Evolutionary conservation across 2,113 vertebrate species (phyloP), one percentile per base, ranked within the genome.

Genomic region (Brienomyrus longianalis): DNA sequence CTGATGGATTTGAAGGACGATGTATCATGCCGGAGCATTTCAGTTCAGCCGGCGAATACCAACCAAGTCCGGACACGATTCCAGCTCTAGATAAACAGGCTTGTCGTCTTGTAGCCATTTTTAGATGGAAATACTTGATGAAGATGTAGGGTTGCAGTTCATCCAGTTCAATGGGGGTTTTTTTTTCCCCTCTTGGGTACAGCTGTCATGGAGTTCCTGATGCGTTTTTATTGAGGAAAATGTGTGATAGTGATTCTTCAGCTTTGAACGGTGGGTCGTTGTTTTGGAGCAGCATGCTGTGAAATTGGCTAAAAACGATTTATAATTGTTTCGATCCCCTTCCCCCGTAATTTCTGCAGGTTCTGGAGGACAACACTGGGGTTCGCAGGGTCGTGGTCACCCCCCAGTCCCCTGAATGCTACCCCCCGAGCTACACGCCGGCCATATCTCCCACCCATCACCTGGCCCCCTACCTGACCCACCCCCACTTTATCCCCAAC

Each of bases 301-400:
- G n/a, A 31, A 52, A 52, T 77, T 83, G 3, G 35, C 11, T 17
- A 70, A 23, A 70, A 21, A 47, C 13, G 11, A 35, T 45, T 17
- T 62, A 10, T 48, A 43, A 86, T 86, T 10, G 86, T 87, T 52
- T 66, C 62, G 3, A 31, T 5, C n/a, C 62, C 27, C 62, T 13
- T 9, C 88, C 3, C 35, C 50, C 39, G 15, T 45, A 6, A n/a
- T 89, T 23, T 66, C 85, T 91, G 0, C 91, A 99, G 98, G 98
- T 99, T 93, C 96, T 99, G 92, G 98, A 99, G 94, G 98, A 99
- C 91, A 99, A 94, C 94, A 98, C 98, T 1, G 98, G 98, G 27
- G 98, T 99, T 54, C 97, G 98, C 39, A 95, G 98, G 91, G 98
- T 99, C 93, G 98, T 99, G 90, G 98, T 99, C 77, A 99, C 98